Percentiles rank a stretch among this genome's conserved stretches.
These are phyloP conservation scores for Actenoides lindsayi DNA, from an alignment of 2,113 vertebrate genomes.

Conservation along the genomic window DNA sequence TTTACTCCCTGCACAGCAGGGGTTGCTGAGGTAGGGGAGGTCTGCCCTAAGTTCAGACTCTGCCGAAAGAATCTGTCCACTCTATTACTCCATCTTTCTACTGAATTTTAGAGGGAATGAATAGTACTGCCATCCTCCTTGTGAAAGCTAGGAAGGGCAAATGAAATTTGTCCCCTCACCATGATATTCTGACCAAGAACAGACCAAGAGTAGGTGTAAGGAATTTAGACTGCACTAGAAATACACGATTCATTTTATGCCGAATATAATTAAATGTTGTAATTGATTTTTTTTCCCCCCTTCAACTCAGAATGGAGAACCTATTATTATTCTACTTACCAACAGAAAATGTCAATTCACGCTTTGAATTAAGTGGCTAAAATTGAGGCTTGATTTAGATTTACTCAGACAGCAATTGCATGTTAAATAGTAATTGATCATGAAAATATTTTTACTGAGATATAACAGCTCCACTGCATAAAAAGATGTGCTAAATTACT, in stretches of 20 bases:
- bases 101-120: background rate
- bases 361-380: slow-evolving; percentile 58
- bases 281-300: slow-evolving; percentile 19
- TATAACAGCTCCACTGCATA: background rate
- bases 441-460: slow-evolving; percentile 53
- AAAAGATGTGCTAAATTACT: background rate
- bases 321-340: slow-evolving; percentile 45
- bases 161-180: background rate
- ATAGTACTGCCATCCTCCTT: background rate
- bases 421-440: slow-evolving; percentile 57
- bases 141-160: background rate
- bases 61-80: background rate
- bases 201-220: background rate
- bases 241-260: slow-evolving; percentile 27
- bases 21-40: fast-evolving
- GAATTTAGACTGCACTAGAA: background rate
- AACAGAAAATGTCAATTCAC: slow-evolving; percentile 40
- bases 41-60: background rate
- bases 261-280: slow-evolving; percentile 30
- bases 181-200: background rate
- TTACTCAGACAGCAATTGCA: slow-evolving; percentile 46
- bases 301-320: slow-evolving; percentile 14
- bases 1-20: background rate
- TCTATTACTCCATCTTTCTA: background rate
- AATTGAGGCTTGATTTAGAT: slow-evolving; percentile 62